A percentile compares a stretch with the other conserved stretches of the same genome.
phyloP scores from a whole-genome alignment of 2,797 vertebrate genomes.

The Brachyrhaphis roseni region DNA sequence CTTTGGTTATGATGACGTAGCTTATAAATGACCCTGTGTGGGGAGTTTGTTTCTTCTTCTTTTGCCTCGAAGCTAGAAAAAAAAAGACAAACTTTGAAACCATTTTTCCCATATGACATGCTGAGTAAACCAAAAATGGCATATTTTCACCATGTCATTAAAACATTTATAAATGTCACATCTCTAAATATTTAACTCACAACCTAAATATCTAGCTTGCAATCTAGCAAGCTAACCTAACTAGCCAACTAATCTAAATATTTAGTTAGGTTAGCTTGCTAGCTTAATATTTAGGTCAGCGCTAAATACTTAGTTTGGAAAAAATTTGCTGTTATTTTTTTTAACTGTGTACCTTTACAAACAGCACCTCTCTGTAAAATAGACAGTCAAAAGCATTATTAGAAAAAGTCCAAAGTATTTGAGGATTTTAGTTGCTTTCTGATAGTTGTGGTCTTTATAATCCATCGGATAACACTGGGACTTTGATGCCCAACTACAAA shows the following conservation, averaged over 20 bases:
- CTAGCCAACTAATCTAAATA: not conserved
- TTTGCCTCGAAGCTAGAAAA: no score
- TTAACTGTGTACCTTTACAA: no score
- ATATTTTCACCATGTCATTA: not conserved
- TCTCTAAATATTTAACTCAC: not conserved
- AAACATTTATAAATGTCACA: not conserved
- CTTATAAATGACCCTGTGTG: not conserved
- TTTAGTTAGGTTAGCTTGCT: not conserved
- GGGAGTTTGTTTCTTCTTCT: no score
- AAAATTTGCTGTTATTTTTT: no score
- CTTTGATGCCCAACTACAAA: not conserved
- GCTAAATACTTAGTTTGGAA: not conserved
- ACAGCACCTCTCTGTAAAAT: not conserved
- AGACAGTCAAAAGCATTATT: not conserved
- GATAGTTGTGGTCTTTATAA: not conserved
- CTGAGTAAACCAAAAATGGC: no score
- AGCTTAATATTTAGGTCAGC: not conserved
- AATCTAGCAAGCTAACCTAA: not conserved
- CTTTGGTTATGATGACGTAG: not conserved
- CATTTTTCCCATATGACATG: no score
- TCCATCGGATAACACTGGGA: no score
- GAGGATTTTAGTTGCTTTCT: not conserved
- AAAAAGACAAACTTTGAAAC: no score
- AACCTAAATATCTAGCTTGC: not conserved
- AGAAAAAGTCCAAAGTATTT: not conserved